Conservation (phyloP, 2,797 vertebrate genomes). For the Anas acuta region DNA sequence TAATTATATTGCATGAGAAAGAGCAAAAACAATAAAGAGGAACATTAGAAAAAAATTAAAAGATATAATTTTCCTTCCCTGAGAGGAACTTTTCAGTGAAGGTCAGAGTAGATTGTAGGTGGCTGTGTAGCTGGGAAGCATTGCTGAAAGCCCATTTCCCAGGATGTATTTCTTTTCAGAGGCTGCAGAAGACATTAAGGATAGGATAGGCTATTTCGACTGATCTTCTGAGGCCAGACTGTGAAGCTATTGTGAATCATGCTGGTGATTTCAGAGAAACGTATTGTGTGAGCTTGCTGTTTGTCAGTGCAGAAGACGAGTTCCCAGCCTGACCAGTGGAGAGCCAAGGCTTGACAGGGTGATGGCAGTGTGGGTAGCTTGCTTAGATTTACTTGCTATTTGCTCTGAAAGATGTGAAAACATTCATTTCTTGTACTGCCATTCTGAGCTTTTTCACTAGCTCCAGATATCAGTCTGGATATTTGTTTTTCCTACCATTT, state of each 20-base stretch:
- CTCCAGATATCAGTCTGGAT: conserved; percentile 8
- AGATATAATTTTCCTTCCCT: conserved; percentile 54
- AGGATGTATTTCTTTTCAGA: not conserved
- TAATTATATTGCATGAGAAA: conserved; percentile 67
- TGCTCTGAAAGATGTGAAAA: conserved; percentile 8
- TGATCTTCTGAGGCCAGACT: conserved; percentile 40
- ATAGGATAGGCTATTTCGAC: conserved; percentile 13
- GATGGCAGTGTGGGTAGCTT: not conserved
- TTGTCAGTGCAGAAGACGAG: conserved; percentile 6
- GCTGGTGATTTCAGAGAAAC: conserved; percentile 20
- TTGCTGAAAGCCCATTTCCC: conserved; percentile 2
- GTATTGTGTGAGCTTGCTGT: not conserved
- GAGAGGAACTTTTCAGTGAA: conserved; percentile 51
- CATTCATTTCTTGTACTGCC: conserved; percentile 36
- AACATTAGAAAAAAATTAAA: conserved; percentile 57
- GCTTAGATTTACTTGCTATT: conserved; percentile 17
- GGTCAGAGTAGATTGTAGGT: conserved; percentile 36
- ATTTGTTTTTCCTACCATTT: conserved; percentile 36
- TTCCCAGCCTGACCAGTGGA: conserved; percentile 27
- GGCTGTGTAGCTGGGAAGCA: not conserved
- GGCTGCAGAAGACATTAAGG: conserved; percentile 26
- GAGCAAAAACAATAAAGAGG: conserved; percentile 51
- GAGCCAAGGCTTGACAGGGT: not conserved
- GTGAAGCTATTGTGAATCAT: conserved; percentile 48
- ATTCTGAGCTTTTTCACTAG: conserved; percentile 4